These are phyloP conservation scores for Hydropsyche tenuis DNA, from an alignment of 1,140 invertebrate genomes.

Conservation along the genomic window DNA sequence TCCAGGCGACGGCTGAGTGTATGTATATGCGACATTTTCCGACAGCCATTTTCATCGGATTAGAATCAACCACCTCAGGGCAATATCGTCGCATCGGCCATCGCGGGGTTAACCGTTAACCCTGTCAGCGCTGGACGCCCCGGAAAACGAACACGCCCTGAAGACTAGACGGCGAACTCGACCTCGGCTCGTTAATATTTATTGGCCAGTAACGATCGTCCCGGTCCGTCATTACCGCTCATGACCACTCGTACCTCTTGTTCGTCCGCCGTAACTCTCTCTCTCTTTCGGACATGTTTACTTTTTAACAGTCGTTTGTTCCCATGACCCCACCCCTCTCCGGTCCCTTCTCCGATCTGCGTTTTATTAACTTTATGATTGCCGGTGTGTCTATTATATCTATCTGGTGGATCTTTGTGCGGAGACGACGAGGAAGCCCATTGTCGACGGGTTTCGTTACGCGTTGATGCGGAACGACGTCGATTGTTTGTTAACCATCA, in stretches of 20 bases:
- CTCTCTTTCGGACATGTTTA: constrained; percentile 33
- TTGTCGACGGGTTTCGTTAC: constrained; percentile 37
- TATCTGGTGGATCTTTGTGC: not conserved
- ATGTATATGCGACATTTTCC: too few relatives aligned
- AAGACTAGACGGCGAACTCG: not conserved
- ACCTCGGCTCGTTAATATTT: constrained; percentile 33
- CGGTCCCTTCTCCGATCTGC: constrained; percentile 22
- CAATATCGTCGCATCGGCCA: not conserved
- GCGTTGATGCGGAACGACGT: constrained; percentile 38
- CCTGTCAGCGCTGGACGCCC: too few relatives aligned
- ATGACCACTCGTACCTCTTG: not conserved
- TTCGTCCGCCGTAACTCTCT: not conserved
- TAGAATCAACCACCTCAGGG: not conserved
- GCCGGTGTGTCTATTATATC: constrained; percentile 18
- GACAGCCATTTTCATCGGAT: too few relatives aligned
- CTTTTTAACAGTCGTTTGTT: constrained; percentile 43
- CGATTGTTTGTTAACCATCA: constrained; percentile 41
- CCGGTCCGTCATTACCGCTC: constrained; percentile 17
- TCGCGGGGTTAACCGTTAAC: too few relatives aligned
- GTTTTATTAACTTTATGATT: constrained; percentile 50
- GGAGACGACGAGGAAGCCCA: constrained; percentile 5
- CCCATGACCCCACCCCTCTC: constrained; percentile 31
- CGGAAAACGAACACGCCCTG: not conserved
- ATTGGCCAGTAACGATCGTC: constrained; percentile 27
- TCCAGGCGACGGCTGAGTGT: too few relatives aligned